Base-by-base conservation (phyloP, 2,113 vertebrate species). In the Mola mola region DNA sequence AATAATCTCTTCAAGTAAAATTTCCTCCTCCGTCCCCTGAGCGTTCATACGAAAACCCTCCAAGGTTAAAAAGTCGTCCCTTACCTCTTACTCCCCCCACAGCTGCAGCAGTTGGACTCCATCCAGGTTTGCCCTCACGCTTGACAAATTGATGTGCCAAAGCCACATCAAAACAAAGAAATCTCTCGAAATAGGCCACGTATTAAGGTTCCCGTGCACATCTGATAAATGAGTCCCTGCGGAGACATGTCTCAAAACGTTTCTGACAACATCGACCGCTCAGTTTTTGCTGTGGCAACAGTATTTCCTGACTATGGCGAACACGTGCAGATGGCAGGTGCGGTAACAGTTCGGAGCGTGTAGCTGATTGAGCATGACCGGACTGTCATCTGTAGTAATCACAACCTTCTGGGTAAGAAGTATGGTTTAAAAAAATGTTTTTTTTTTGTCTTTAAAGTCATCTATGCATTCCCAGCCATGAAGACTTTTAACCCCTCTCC, bases 311-410 rank as follows among this genome's bases (percentile, higher is more conserved):
- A 20, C 49, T 26, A 36, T 0, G 2, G 29, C 41, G 33, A 41
- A 20, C 34, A 43, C 1, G 4, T 58, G 41, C 25, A 8, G 29
- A 33, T 4, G 33, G 29, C 12, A 11, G 2, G 28, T 29, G 28
- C n/a, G n/a, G n/a, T n/a, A n/a, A n/a, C n/a, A n/a, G n/a, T n/a
- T n/a, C n/a, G n/a, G 7, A 37, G 51, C 21, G 1, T 20, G 46
- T 26, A 10, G 50, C 52, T 56, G 62, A 77, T 69, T 56, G 55
- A 16, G 19, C 67, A 46, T 49, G 58, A 58, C 70, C 40, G 49
- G 62, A 36, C 66, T 57, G 59, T 73, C 61, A 31, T 72, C 51
- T 61, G 36, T 1, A 6, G 43, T 66, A 67, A 76, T 68, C 60
- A 55, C 60, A 80, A 65, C 52, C 76, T 43, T 25, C 56, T 76